These are phyloP conservation scores for Oreochromis mossambicus DNA, from an alignment of 2,797 vertebrate genomes.

Conservation along the genomic window DNA sequence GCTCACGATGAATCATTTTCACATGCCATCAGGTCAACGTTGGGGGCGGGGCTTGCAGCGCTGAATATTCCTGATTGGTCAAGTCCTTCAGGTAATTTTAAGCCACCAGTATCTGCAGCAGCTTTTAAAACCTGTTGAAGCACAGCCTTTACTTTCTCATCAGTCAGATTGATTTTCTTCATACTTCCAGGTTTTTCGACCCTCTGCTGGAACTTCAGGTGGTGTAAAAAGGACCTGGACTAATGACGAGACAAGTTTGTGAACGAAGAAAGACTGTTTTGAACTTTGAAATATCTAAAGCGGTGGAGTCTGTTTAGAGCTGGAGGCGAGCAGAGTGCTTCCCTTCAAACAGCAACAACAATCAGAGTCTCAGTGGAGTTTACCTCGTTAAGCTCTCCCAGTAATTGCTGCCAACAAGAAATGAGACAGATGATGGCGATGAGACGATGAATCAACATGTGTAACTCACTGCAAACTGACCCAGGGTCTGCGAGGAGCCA, in stretches of 20 bases:
- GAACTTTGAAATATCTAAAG: background rate
- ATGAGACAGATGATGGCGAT: slow-evolving; percentile 41
- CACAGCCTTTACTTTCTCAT: background rate
- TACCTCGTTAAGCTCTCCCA: slow-evolving; percentile 98
- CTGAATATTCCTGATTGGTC: background rate
- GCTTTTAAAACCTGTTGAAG: background rate
- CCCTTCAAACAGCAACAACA: background rate
- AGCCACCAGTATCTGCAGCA: background rate
- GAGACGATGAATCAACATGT: background rate
- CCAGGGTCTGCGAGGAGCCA: background rate
- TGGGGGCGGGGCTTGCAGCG: background rate
- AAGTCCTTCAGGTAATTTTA: background rate
- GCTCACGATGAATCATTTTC: background rate
- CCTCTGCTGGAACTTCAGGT: background rate
- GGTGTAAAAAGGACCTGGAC: background rate
- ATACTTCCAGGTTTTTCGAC: background rate
- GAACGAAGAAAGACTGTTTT: background rate
- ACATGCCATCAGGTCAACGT: background rate
- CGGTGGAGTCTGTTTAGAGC: background rate
- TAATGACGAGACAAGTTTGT: background rate
- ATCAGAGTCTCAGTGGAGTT: slow-evolving; percentile 26
- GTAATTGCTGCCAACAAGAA: slow-evolving; percentile 84
- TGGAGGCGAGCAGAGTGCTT: background rate
- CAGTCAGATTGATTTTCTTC: background rate
- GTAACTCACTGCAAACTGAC: slow-evolving; percentile 13